These are phyloP conservation scores for Heliothis subflexa DNA, from an alignment of 1,140 invertebrate species.

Conservation along the genomic window DNA sequence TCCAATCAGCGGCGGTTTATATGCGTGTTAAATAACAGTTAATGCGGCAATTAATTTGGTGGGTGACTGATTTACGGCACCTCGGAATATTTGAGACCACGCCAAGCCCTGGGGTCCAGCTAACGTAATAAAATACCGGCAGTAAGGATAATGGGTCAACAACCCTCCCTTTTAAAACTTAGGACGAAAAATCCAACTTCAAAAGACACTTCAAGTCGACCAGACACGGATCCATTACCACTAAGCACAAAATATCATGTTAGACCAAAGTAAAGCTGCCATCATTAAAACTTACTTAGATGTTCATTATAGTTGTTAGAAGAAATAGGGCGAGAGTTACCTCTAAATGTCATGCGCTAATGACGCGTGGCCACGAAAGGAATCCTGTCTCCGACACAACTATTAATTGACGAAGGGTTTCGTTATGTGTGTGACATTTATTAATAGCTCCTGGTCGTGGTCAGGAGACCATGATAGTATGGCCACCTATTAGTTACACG, in stretches of 20 bases:
- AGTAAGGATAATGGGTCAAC: background rate
- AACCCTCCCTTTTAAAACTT: background rate
- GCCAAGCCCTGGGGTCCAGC: slow-evolving; percentile 5
- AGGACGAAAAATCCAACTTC: background rate
- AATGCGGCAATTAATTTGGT: slow-evolving; percentile 37
- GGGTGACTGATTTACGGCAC: slow-evolving; percentile 41
- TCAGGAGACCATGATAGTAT: slow-evolving; percentile 35
- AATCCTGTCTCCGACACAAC: slow-evolving; percentile 58
- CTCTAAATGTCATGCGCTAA: slow-evolving; percentile 55
- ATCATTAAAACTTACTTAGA: slow-evolving; percentile 38
- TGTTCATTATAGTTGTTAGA: slow-evolving; percentile 33
- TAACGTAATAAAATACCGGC: background rate
- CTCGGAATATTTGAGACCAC: slow-evolving; percentile 24
- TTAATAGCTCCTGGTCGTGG: slow-evolving; percentile 55
- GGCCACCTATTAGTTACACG: slow-evolving; percentile 25
- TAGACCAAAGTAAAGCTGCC: slow-evolving; percentile 28
- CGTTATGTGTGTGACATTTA: slow-evolving; percentile 62
- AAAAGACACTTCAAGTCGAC: slow-evolving; percentile 18
- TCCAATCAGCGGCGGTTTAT: slow-evolving; percentile 10
- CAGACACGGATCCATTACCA: slow-evolving; percentile 4
- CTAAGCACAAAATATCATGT: slow-evolving; percentile 38
- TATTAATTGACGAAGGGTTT: slow-evolving; percentile 67
- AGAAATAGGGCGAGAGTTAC: slow-evolving; percentile 47
- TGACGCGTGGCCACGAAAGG: slow-evolving; percentile 52
- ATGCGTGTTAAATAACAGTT: slow-evolving; percentile 40